Evolutionary conservation across 2,113 vertebrate species (phyloP).

Genomic region (Romanogobio albipinnatus): DNA sequence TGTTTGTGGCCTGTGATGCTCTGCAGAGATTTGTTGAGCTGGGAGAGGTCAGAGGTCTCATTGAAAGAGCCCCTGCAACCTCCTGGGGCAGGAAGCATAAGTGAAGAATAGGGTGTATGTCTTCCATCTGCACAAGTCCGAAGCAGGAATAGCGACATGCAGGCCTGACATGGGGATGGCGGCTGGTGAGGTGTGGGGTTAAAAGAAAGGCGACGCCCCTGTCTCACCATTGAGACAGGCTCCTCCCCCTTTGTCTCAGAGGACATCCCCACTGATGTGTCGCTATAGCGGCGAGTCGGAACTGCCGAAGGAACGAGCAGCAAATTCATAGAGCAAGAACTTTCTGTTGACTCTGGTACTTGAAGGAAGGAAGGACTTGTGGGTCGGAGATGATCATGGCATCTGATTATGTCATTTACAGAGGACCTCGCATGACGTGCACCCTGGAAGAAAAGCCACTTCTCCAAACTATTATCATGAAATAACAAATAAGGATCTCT

Average conservation of each 20-base stretch:
- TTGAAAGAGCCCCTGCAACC: not conserved
- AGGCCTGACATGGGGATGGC: slow-evolving; percentile 58
- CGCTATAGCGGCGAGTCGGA: slow-evolving; percentile 66
- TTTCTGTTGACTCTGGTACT: not conserved
- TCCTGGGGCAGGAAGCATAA: not conserved
- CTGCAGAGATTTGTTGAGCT: slow-evolving; percentile 71
- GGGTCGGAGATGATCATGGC: slow-evolving; percentile 48
- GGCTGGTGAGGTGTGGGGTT: not conserved
- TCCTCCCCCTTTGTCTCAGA: slow-evolving; percentile 20
- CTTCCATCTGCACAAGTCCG: slow-evolving; percentile 48
- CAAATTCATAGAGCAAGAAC: not conserved
- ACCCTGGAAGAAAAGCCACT: slow-evolving; percentile 52
- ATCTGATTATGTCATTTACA: slow-evolving; percentile 60
- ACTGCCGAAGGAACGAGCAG: slow-evolving; percentile 38
- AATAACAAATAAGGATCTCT: slow-evolving; percentile 8
- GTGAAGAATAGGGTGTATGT: not conserved
- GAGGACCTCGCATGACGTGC: slow-evolving; percentile 62
- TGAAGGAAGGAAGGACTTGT: not conserved
- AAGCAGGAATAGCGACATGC: slow-evolving; percentile 52
- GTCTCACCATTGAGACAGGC: not conserved
- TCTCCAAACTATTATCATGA: slow-evolving; percentile 26
- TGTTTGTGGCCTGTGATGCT: slow-evolving; percentile 70
- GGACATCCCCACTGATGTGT: slow-evolving; percentile 51
- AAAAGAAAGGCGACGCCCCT: slow-evolving; percentile 47
- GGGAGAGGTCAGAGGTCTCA: slow-evolving; percentile 69